Conservation (phyloP, 2,797 vertebrate genomes). For the Peromyscus attwateri region DNA sequence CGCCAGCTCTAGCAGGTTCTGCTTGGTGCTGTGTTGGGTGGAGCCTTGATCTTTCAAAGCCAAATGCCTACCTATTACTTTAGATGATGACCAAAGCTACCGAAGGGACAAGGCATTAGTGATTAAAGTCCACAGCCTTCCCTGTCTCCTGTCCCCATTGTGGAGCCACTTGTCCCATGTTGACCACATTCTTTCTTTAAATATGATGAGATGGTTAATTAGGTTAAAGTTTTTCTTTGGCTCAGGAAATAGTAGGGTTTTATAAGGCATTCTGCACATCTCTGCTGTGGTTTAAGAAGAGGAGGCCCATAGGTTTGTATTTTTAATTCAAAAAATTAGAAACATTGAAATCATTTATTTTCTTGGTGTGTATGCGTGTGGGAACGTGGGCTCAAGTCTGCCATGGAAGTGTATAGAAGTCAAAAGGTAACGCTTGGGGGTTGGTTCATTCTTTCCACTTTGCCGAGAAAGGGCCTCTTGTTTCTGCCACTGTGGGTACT, state of each 20-base stretch:
- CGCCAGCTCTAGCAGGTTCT: background rate
- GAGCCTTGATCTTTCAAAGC: background rate
- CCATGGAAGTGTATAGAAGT: too few species aligned
- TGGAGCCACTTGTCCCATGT: background rate
- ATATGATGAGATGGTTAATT: background rate
- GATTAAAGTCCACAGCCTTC: background rate
- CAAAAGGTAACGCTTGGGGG: background rate
- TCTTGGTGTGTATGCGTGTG: background rate
- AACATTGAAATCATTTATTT: background rate
- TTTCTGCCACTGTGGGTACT: background rate
- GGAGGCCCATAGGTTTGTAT: background rate
- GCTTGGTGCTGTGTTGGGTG: background rate
- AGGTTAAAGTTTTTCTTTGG: background rate
- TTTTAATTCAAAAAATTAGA: background rate
- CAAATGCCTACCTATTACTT: background rate
- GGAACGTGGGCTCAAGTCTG: background rate
- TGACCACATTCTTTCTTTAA: background rate
- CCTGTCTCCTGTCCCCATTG: background rate
- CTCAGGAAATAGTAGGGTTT: background rate
- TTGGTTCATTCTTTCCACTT: background rate
- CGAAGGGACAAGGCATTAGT: background rate
- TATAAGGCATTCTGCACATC: background rate
- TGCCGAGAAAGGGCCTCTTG: background rate
- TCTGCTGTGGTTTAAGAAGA: conserved; percentile 15
- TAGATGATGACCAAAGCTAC: background rate